Evolutionary conservation across 1,140 invertebrate genomes (phyloP).

Genomic region (Drosophila pseudoananassae): DNA sequence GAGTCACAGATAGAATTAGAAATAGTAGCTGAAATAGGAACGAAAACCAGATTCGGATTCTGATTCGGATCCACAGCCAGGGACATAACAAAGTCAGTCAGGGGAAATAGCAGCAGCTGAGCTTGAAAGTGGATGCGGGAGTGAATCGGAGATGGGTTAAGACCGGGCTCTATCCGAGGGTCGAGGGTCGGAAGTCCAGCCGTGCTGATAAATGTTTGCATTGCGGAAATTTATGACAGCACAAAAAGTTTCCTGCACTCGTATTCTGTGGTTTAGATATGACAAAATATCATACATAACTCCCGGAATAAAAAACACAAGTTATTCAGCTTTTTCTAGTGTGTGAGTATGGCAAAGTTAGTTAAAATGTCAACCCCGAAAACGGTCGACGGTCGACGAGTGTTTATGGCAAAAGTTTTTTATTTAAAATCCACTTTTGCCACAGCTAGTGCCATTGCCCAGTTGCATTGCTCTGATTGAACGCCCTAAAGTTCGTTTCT

Average conservation of each 20-base stretch:
- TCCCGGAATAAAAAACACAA: slow-evolving; percentile 17
- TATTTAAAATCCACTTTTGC: slow-evolving; percentile 69
- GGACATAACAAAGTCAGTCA: slow-evolving; percentile 47
- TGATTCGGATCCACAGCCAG: not conserved
- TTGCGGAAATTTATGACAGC: slow-evolving; percentile 78
- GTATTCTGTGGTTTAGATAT: slow-evolving; percentile 76
- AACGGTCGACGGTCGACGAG: slow-evolving; percentile 28
- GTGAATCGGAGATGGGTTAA: not conserved
- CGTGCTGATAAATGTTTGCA: slow-evolving; percentile 77
- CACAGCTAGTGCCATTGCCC: slow-evolving; percentile 9
- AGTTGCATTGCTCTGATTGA: slow-evolving; percentile 58
- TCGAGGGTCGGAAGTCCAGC: slow-evolving; percentile 31
- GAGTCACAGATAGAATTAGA: slow-evolving; percentile 2
- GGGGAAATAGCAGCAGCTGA: slow-evolving; percentile 48
- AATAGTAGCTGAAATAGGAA: not conserved
- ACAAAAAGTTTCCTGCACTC: slow-evolving; percentile 70
- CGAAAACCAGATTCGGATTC: slow-evolving; percentile 1
- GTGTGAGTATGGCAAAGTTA: slow-evolving; percentile 54
- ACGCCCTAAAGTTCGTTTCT: slow-evolving; percentile 30
- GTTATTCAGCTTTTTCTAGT: slow-evolving; percentile 6
- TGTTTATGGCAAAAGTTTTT: slow-evolving; percentile 75
- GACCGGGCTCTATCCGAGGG: not conserved
- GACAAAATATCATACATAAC: slow-evolving; percentile 69
- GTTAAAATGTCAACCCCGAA: slow-evolving; percentile 68
- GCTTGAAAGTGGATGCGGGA: slow-evolving; percentile 25